A percentile compares a stretch with the other conserved stretches of the same genome.
These are phyloP conservation scores for Himalopsyche tibetana DNA, from an alignment of 2,888 invertebrate genomes.

Conservation along the genomic window DNA sequence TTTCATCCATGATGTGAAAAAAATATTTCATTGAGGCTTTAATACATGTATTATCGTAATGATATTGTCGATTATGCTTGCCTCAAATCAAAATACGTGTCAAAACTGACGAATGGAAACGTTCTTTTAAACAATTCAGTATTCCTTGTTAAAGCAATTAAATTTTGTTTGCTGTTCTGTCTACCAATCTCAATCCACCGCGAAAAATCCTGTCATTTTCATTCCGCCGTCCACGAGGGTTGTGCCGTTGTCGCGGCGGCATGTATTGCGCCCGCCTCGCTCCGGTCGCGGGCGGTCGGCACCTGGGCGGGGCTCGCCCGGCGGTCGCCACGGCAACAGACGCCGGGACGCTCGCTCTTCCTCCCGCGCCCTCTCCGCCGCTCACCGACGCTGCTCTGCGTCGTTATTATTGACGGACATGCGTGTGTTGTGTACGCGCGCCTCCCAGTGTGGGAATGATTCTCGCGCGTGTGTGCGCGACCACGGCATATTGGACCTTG, in stretches of 20 bases:
- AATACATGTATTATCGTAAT: too few relatives aligned
- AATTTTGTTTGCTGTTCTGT: too few relatives aligned
- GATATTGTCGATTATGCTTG: too few relatives aligned
- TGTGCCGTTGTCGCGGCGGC: constrained; percentile 68
- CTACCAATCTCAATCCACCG: neutral
- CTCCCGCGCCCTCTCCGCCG: constrained; percentile 46
- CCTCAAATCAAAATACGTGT: neutral
- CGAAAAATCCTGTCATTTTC: neutral
- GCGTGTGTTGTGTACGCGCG: constrained; percentile 28
- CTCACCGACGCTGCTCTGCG: constrained; percentile 36
- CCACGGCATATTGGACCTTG: constrained; percentile 16
- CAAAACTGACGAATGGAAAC: too few relatives aligned
- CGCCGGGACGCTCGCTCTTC: constrained; percentile 70
- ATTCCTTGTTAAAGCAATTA: neutral
- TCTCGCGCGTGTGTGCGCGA: neutral
- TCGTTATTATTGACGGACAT: constrained; percentile 28
- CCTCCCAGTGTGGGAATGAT: neutral
- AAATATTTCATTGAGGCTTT: too few relatives aligned
- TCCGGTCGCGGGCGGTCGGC: constrained; percentile 66
- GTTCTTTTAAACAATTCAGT: neutral
- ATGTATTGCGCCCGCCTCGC: constrained; percentile 53
- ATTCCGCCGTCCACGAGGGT: constrained; percentile 27
- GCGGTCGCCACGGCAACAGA: constrained; percentile 74
- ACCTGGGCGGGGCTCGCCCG: constrained; percentile 60
- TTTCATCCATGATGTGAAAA: too few relatives aligned